Evolutionary conservation across 2,797 vertebrate species (phyloP).

Genomic region (Petrocephalus sullivani): DNA sequence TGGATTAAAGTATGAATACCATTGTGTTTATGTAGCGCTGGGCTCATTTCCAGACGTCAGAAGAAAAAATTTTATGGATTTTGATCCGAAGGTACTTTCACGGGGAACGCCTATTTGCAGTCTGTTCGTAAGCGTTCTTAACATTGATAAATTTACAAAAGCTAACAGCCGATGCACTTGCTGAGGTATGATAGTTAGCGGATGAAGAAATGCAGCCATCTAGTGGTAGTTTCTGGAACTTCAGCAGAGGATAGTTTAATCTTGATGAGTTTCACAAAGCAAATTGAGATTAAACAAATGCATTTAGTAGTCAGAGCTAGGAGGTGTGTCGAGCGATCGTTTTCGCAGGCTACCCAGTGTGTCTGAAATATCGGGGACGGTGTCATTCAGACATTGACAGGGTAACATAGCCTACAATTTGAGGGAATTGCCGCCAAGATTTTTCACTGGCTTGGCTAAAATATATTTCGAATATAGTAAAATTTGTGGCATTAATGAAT

Average conservation of each 20-base stretch:
- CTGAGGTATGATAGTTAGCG: neutral
- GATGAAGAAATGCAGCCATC: constrained; percentile 2
- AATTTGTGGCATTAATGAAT: too few species aligned
- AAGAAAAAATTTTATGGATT: neutral
- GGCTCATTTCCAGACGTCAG: neutral
- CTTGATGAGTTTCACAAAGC: neutral
- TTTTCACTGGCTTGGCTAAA: too few species aligned
- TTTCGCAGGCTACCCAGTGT: too few species aligned
- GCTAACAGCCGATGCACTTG: neutral
- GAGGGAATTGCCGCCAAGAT: too few species aligned
- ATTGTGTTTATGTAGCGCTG: neutral
- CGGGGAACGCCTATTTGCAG: neutral
- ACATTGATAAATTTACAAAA: neutral
- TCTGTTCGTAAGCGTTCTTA: neutral
- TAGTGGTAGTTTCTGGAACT: neutral
- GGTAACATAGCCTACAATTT: too few species aligned
- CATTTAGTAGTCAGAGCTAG: neutral
- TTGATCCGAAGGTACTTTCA: neutral
- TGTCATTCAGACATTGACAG: too few species aligned
- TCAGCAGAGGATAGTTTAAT: neutral
- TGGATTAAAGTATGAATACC: neutral
- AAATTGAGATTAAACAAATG: neutral
- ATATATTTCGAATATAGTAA: too few species aligned
- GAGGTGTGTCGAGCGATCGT: neutral
- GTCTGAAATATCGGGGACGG: too few species aligned